Conservation (phyloP, 2,888 invertebrate genomes). For the Rhodophaea formosa region DNA sequence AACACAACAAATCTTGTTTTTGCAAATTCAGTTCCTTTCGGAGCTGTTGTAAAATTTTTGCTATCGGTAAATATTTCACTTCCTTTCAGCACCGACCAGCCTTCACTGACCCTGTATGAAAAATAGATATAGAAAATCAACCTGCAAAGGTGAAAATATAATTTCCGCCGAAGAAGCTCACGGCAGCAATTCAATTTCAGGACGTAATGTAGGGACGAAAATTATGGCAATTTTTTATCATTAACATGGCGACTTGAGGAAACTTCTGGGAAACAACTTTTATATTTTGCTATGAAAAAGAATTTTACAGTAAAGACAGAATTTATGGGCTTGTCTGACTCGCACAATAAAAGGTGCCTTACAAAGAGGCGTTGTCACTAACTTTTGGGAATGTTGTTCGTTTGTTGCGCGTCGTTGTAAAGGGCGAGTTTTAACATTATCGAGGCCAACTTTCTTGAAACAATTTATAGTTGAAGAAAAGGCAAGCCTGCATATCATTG, state of each 20-base stretch:
- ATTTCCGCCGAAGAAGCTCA: constrained; percentile 27
- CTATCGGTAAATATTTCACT: no score
- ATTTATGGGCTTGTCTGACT: background rate
- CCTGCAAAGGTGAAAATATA: constrained; percentile 18
- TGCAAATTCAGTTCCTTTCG: no score
- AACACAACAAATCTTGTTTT: no score
- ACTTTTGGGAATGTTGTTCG: no score
- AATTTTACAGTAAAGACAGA: background rate
- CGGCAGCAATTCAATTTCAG: constrained; percentile 44
- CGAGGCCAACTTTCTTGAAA: no score
- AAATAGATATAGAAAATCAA: constrained; percentile 17
- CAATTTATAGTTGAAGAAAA: no score
- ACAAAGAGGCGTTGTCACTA: no score
- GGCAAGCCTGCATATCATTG: no score
- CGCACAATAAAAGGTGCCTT: background rate
- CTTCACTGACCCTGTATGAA: background rate
- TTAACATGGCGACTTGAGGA: constrained; percentile 35
- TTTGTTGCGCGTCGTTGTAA: no score
- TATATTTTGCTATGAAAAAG: constrained; percentile 4
- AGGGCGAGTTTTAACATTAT: no score
- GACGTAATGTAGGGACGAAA: constrained; percentile 42
- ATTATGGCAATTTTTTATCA: constrained; percentile 57
- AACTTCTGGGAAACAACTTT: constrained; percentile 17
- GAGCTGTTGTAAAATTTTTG: no score
- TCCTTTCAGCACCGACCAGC: no score